Conservation (phyloP, 2,888 invertebrate genomes). For the Platypus cylindrus region DNA sequence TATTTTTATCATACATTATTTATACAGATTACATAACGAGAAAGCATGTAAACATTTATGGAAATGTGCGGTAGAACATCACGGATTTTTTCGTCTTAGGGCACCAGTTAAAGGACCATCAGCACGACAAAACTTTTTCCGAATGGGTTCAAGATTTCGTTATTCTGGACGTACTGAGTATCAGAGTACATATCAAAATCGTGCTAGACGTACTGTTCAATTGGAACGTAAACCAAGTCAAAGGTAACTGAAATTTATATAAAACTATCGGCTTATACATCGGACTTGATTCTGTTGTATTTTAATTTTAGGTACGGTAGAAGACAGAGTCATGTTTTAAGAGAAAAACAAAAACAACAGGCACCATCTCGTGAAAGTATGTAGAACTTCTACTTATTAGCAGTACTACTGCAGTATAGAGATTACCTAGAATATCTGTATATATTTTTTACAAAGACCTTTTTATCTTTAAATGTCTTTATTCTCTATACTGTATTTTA, state of each 20-base stretch:
- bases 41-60: conserved; percentile 99
- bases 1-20: too few species aligned
- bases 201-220: conserved; percentile 84
- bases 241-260: conserved; percentile 34
- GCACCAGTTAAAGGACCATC: conserved; percentile 81
- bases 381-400: too few species aligned
- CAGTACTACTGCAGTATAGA: too few species aligned
- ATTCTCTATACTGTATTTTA: too few species aligned
- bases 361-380: conserved; percentile 26
- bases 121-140: conserved; percentile 88
- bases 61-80: conserved; percentile 99
- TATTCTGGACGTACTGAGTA: conserved; percentile 87
- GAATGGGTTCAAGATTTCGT: conserved; percentile 96
- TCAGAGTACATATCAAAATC: conserved; percentile 85
- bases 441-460: too few species aligned
- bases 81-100: conserved; percentile 93
- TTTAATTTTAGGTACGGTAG: conserved; percentile 55
- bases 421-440: too few species aligned
- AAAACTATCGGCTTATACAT: not conserved
- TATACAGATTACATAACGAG: conserved; percentile 78
- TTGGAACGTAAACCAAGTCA: conserved; percentile 96
- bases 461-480: too few species aligned
- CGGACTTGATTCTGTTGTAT: not conserved
- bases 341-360: conserved; percentile 61
- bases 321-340: conserved; percentile 75